A percentile compares a stretch with the other conserved stretches of the same genome.
Evolutionary conservation across 2,113 vertebrate species (phyloP).

Genomic region (Lasiurus borealis): DNA sequence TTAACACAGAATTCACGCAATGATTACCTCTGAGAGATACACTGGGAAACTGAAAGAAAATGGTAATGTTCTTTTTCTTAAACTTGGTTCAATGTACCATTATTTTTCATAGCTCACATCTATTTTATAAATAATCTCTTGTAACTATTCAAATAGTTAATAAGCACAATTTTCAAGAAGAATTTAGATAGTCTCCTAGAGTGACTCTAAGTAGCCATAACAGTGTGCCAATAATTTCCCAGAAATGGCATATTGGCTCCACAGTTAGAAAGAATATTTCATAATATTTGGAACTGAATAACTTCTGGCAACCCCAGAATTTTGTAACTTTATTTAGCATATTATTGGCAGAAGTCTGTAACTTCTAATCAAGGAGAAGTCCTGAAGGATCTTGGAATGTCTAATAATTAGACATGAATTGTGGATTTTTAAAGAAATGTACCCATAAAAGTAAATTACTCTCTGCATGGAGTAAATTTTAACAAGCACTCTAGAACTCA

Average conservation of each 20-base stretch:
- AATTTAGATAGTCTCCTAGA: not conserved
- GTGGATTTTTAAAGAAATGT: conserved; percentile 32
- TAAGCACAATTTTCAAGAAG: conserved; percentile 8
- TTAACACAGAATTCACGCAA: not conserved
- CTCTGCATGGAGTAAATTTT: not conserved
- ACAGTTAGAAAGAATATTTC: conserved; percentile 38
- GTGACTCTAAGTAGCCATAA: not conserved
- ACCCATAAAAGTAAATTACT: not conserved
- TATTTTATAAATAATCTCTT: not conserved
- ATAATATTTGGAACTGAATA: conserved; percentile 15
- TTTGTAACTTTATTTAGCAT: conserved; percentile 4
- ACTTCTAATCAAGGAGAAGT: not conserved
- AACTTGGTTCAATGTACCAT: not conserved
- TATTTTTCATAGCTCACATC: not conserved
- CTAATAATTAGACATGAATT: not conserved
- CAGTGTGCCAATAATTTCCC: conserved; percentile 3
- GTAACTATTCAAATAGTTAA: conserved; percentile 27
- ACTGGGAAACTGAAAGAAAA: not conserved
- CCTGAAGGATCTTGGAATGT: not conserved
- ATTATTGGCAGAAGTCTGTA: not conserved
- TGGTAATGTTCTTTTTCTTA: not conserved
- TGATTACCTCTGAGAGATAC: not conserved
- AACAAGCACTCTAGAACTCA: not conserved
- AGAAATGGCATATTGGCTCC: not conserved
- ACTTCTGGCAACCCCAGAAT: not conserved